Base-by-base conservation (phyloP, 35 echinoderm and acorn worm species). In the Apostichopus japonicus region DNA sequence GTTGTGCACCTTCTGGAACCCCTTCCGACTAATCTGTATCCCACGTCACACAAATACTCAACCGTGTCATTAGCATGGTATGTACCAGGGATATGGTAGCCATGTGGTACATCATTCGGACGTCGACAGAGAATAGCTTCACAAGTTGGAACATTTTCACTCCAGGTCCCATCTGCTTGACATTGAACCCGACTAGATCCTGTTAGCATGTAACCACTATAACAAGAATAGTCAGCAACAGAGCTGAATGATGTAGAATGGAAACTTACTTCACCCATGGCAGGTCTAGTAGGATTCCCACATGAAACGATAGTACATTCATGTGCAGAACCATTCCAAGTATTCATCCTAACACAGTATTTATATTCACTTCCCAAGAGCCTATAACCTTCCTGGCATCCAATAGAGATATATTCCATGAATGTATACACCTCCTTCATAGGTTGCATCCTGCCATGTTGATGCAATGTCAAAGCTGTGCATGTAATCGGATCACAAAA, bases 11-110 rank as follows among this genome's bases (percentile, higher is more conserved):
- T 79, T 59, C 84, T 75, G 7, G 57, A 76, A 33, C 24, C 54
- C 13, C 56, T 78, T 17, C 92, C 88, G 44, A 57, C 21, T n/a
- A 96, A 1, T 7, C 25, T 72, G 88, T 93, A 96, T 65, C 95
- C 95, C 3, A 23, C 11, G 27, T 55, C 17, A 19, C 80, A 83
- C 14, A 53, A 6, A 15, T 83, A 83, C 52, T 56, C 17, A 4
- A 83, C 51, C 54, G 80, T 83, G 52, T 83, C 80, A 83, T 83
- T 83, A 15, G 80, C 80, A 55, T 55, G 52, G 21, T 55, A 83
- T 8, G 8, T 22, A 22, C 80, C 80, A 8, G 10, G 9, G 27
- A 56, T 10, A 55, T 54, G 17, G 55, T 83, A 83, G 8, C 88
- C 70, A 77, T 90, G 63, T 13, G 70, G 54, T 71, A 90, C 54